Base-by-base conservation (phyloP, 2,888 invertebrate genomes). In the Reticulitermes lucifugus region DNA sequence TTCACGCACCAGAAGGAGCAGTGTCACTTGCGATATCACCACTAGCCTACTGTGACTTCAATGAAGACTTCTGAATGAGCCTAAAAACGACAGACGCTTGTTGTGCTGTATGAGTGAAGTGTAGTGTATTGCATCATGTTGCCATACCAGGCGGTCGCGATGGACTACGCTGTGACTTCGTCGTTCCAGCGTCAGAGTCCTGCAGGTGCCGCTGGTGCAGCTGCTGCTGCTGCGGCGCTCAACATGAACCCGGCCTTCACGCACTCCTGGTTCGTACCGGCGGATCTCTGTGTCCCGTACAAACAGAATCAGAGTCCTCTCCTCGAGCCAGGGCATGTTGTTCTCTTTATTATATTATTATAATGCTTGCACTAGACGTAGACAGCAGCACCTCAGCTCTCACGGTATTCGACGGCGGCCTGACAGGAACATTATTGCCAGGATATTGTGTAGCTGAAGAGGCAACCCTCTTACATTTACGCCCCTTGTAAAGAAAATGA, bases 231-330 rank as follows among this genome's bases (percentile, higher is more conserved):
- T 83, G 93, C 89, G 91, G 92, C 92, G 95, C 86, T 85, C 60
- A 86, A 84, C 82, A 86, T 87, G 51, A 87, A 87, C 75, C 89
- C 97, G 90, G 95, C 96, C 90, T 97, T 97, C 94, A 96, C 96
- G 91, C 97, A 97, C 94, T 97, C 97, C 93, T 97, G 97, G 97
- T 96, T 97, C 95, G 87, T 87, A 88, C 86, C 87, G 93, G 96
- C 96, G 95, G 96, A 97, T 94, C 95, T 97, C 93, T 96, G 96
- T 95, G 95, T 96, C 94, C 96, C 96, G 93, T 95, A 94, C 93
- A 95, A 95, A 93, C 95, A 95, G 93, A 93, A 93, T 93, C 93
- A 93, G 93, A 93, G 93, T 93, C 92, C 92, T 92, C 94, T 95
- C 94, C 95, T 97, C 93, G 96, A 97, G 94, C 96, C 96, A 94